Percentiles rank a stretch among this genome's conserved stretches.
phyloP scores from a whole-genome alignment of 2,113 vertebrate genomes.

The Phoenicopterus ruber region DNA sequence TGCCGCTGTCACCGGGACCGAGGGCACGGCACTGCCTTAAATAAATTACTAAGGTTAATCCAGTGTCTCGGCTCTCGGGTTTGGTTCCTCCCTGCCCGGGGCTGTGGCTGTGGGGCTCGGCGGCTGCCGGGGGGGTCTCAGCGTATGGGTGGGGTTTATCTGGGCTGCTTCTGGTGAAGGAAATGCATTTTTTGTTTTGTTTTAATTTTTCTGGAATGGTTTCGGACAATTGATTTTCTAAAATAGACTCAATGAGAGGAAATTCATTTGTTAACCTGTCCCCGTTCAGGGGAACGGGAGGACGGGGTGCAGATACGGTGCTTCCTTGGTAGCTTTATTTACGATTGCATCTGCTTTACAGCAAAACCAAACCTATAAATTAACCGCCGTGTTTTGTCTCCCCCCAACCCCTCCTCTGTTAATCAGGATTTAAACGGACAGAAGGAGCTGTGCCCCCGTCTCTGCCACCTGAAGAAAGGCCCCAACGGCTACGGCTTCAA shows the following conservation, averaged over 20 bases:
- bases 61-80: not conserved
- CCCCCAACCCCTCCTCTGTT: not conserved
- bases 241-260: conserved; percentile 67
- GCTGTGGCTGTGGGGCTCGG: not conserved
- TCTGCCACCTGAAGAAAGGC: conserved; percentile 84
- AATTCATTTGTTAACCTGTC: conserved; percentile 51
- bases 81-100: not conserved
- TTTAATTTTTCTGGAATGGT: conserved; percentile 12
- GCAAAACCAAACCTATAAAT: not conserved
- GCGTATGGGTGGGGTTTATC: not conserved
- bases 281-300: not conserved
- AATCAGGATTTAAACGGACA: conserved; percentile 68
- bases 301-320: not conserved
- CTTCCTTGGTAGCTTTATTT: not conserved
- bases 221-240: conserved; percentile 49
- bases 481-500: conserved; percentile 92
- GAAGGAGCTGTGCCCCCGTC: conserved; percentile 81
- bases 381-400: not conserved
- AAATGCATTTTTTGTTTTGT: conserved; percentile 41
- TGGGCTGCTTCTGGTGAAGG: conserved; percentile 3
- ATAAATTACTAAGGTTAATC: not conserved
- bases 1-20: accelerated
- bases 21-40: not conserved
- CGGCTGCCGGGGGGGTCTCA: accelerated
- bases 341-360: not conserved